Conservation (phyloP, 1,140 invertebrate species). For the Heliconius himera region DNA sequence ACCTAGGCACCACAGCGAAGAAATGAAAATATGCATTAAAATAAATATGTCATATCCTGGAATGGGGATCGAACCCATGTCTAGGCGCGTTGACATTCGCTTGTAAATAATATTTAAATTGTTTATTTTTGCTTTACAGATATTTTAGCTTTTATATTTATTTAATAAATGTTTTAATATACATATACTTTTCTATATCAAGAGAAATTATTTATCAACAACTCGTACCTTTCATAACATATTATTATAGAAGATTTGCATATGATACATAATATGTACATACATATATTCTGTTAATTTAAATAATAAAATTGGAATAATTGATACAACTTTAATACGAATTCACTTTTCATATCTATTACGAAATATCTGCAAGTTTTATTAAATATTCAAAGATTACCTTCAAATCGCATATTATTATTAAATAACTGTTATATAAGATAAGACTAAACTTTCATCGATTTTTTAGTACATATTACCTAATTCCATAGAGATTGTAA, state of each 20-base stretch:
- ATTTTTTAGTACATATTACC: background rate
- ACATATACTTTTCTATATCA: background rate
- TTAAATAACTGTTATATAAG: background rate
- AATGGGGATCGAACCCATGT: too few species aligned
- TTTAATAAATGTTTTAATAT: too few species aligned
- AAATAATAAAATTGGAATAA: background rate
- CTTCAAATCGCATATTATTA: background rate
- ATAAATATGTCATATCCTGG: too few species aligned
- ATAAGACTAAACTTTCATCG: background rate
- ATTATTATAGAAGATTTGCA: background rate
- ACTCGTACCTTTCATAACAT: background rate
- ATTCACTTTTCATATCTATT: background rate
- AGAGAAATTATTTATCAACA: background rate
- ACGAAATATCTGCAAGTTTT: background rate
- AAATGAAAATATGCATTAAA: too few species aligned
- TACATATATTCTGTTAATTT: background rate
- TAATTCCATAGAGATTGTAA: background rate
- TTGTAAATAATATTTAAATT: too few species aligned
- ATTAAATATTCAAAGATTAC: background rate
- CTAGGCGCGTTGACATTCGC: too few species aligned
- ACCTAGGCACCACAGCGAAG: too few species aligned
- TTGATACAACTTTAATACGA: background rate
- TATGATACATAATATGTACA: background rate
- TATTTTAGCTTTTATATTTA: too few species aligned
- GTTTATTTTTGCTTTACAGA: too few species aligned